Base-by-base conservation (phyloP, 2,113 vertebrate genomes). In the Xiphophorus couchianus region DNA sequence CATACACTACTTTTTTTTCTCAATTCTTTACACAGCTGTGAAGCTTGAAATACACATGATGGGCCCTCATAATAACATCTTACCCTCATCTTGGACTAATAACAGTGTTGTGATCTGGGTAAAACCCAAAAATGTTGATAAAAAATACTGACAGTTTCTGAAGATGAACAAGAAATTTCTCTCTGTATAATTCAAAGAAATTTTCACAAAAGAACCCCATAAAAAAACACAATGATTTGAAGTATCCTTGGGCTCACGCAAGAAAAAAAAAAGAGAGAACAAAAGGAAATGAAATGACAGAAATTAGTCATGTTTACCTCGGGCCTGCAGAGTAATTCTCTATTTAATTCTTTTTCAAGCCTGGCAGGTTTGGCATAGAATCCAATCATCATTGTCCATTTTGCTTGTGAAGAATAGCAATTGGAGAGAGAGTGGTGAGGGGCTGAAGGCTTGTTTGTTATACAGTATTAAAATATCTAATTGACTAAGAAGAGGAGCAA, bases 351-450 rank as follows among this genome's bases (percentile, higher is more conserved):
- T 73, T 63, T 85, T 84, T 88, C 77, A 76, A 86, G 66, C 64
- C 73, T 60, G 42, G 78, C 67, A 84, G 84, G 73, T 87, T 86
- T 83, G 85, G 89, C 81, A 63, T 77, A 62, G 69, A 83, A 81
- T 84, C 63, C 82, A 89, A 87, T 91, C 81, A 88, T 90, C 66
- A 37, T 67, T 31, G 37, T 73, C 75, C 66, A 71, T 86, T 84
- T 74, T 80, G 85, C 86, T 86, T 73, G 54, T 61, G 44, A 82
- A 78, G 39, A 76, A 74, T 42, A 64, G 73, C 37, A 15, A 78
- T 64, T 58, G 25, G 25, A 37, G 65, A 31, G 54, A 58, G 63
- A 9, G 61, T 15, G 37, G 72, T 28, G 35, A 39, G 29, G 65
- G 31, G 62, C 11, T 37, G 30, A 62, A 62, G 54, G 61, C 27